These are phyloP conservation scores for Volucella zonaria DNA, from an alignment of 2,888 invertebrate species.

Conservation along the genomic window DNA sequence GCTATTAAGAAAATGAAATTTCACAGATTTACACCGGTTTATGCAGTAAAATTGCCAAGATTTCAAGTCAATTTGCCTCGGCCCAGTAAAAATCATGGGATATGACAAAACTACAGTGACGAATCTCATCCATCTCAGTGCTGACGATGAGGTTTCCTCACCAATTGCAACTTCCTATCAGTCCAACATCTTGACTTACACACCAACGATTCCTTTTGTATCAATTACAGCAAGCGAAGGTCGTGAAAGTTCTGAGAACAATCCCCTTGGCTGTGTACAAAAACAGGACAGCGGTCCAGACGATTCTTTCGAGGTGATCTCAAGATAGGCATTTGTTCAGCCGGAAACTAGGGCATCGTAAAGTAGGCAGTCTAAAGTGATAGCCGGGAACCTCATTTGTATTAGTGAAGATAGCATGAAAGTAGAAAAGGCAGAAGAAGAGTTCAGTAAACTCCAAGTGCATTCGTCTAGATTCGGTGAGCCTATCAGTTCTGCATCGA, in stretches of 20 bases:
- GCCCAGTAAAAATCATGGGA: slow-evolving; percentile 38
- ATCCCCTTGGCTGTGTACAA: slow-evolving; percentile 77
- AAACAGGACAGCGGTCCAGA: slow-evolving; percentile 74
- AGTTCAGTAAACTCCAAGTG: slow-evolving; percentile 52
- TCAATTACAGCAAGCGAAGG: slow-evolving; percentile 26
- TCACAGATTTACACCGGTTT: neutral
- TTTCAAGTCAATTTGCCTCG: neutral
- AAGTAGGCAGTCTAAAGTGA: slow-evolving; percentile 44
- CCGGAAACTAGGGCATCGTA: slow-evolving; percentile 20
- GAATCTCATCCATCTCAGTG: slow-evolving; percentile 76
- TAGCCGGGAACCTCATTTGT: slow-evolving; percentile 49
- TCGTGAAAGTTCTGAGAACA: slow-evolving; percentile 76
- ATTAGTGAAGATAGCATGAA: slow-evolving; percentile 68
- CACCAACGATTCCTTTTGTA: slow-evolving; percentile 49
- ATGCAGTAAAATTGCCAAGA: neutral
- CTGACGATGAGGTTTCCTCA: slow-evolving; percentile 68
- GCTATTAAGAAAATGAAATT: neutral
- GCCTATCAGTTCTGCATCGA: slow-evolving; percentile 54
- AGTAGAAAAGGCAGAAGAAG: too few relatives aligned
- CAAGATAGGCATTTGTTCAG: slow-evolving; percentile 74
- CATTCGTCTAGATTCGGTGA: slow-evolving; percentile 52
- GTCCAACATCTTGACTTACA: slow-evolving; percentile 27
- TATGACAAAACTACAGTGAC: slow-evolving; percentile 44
- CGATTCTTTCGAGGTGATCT: slow-evolving; percentile 77
- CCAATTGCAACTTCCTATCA: slow-evolving; percentile 27